Evolutionary conservation across 2,888 invertebrate species (phyloP), one percentile per base, ranked within the genome.

Genomic region (Pterobdella sp.): DNA sequence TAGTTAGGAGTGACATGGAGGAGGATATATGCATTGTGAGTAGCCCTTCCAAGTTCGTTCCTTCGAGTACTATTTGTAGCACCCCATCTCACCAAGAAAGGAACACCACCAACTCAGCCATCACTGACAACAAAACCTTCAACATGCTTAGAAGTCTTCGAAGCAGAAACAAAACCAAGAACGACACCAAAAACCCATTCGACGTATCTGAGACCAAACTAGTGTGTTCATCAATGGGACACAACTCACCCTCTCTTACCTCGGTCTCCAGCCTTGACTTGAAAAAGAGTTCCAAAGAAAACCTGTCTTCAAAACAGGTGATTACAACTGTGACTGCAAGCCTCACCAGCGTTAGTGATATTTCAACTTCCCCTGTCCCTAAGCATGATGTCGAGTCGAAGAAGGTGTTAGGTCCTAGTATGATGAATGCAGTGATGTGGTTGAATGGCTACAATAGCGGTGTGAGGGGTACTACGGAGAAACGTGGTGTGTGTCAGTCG

Each of bases 21-120:
- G 60, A 18, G 10, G 60, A 56, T 26, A 7, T 22, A 14, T 14
- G 22, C 7, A 42, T 42, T 42, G n/a, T n/a, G n/a, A n/a, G n/a
- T n/a, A n/a, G n/a, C n/a, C n/a, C n/a, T n/a, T n/a, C n/a, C n/a
- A n/a, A n/a, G n/a, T n/a, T n/a, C n/a, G n/a, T n/a, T n/a, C n/a
- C n/a, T n/a, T n/a, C n/a, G n/a, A n/a, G n/a, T n/a, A n/a, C n/a
- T n/a, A n/a, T n/a, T n/a, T n/a, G n/a, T n/a, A n/a, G n/a, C n/a
- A n/a, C n/a, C n/a, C n/a, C n/a, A n/a, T 42, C 49, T 22, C 49
- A 42, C 22, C 49, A 7, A 42, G 49, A 7, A 7, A 42, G 10
- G 7, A 42, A 42, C 49, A n/a, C n/a, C 60, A 56, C 60, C 7
- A 56, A 56, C 60, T 56, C 60, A 56, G 60, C 60, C 14, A 56